Evolutionary conservation across 2,113 vertebrate species (phyloP), one percentile per base, ranked within the genome.

Genomic region (Cynopterus brachyotis): DNA sequence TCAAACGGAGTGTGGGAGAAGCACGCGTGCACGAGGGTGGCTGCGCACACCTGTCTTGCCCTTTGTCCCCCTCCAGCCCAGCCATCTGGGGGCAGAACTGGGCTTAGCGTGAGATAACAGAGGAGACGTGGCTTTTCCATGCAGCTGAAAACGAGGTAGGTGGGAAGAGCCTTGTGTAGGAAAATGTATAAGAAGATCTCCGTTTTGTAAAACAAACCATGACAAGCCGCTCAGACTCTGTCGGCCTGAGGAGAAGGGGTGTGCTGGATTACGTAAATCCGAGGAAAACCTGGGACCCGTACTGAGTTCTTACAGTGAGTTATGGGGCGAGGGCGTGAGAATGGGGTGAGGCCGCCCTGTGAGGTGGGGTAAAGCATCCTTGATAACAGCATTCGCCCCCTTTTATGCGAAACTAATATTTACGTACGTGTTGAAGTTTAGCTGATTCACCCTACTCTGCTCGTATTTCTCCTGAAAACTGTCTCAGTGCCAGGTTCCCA

Each of bases 391-490:
- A 24, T 73, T 45, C 2, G n/a, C 64, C 11, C 70, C 20, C 20
- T 32, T 81, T 81, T 64, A 86, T 7, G 22, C 2, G 55, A 75
- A 96, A 79, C 5, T 17, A 19, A 40, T 85, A 62, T 93, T 91
- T 60, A 42, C 50, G 7, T 50, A 32, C 42, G 66, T 50, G 60
- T 84, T 80, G 40, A 69, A 64, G 64, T 66, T 84, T 47, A 90
- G 53, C 45, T 17, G 53, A 37, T 87, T 79, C 13, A 12, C 47
- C 9, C 47, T 86, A 8, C 3, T 85, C 45, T 62, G 45, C 26
- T 69, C 62, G 22, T 67, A 57, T 62, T 78, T 89, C 26, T 35
- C 62, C 53, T 96, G 88, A 72, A 75, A 90, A 93, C 32, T 20
- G 32, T 96, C 30, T 69, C 15, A 0, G 13, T 6, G 53, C 50